A percentile compares a stretch with the other conserved stretches of the same genome.
These are phyloP conservation scores for Tetragonula carbonaria DNA, from an alignment of 2,888 invertebrate species.

Conservation along the genomic window DNA sequence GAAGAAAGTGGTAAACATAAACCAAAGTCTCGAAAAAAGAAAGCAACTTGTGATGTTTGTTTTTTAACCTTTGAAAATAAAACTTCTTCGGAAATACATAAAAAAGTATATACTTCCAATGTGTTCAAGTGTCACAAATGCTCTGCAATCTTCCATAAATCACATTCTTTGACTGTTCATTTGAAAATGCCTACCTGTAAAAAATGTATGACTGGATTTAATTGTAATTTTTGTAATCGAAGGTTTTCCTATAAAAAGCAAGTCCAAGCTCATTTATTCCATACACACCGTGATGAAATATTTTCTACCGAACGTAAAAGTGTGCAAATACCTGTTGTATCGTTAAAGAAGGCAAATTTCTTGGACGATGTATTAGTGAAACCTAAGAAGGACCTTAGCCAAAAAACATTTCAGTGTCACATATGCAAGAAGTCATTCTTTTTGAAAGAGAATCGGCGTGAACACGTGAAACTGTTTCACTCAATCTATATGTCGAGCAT, in stretches of 20 bases:
- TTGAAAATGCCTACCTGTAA: fast-evolving
- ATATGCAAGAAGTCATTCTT: constrained; percentile 45
- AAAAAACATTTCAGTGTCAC: constrained; percentile 29
- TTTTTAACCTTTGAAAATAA: background rate
- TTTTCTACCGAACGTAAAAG: background rate
- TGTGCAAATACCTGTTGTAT: background rate
- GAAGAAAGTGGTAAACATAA: background rate
- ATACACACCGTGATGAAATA: constrained; percentile 37
- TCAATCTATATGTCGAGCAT: constrained; percentile 65
- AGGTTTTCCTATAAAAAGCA: background rate
- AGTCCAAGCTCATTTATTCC: constrained; percentile 65
- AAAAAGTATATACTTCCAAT: fast-evolving
- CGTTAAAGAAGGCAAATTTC: background rate
- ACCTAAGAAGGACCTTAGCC: fast-evolving
- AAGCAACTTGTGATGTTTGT: constrained; percentile 21
- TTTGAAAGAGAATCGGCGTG: constrained; percentile 9
- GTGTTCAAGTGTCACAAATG: background rate
- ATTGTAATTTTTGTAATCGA: constrained; percentile 53
- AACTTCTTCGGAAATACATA: background rate
- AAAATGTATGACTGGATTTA: fast-evolving
- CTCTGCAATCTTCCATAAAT: fast-evolving
- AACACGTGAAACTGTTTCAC: constrained; percentile 50
- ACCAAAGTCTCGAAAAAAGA: too few species aligned
- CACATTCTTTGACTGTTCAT: background rate
- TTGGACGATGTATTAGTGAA: too few species aligned